phyloP scores from a whole-genome alignment of 2,888 invertebrate genomes.

The Epinotia ramella region DNA sequence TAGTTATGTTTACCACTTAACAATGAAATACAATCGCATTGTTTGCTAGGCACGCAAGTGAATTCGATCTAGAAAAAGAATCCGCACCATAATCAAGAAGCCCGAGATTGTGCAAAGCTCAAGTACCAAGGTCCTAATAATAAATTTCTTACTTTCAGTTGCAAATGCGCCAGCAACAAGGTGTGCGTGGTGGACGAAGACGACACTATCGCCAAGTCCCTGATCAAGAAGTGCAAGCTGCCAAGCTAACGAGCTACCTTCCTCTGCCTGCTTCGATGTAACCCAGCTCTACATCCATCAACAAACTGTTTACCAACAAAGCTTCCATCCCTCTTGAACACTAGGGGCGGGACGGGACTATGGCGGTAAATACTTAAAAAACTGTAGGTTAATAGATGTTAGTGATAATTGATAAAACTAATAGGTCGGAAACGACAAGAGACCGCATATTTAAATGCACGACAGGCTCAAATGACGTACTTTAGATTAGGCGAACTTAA shows the following conservation, averaged over 20 bases:
- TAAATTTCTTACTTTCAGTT: slow-evolving; percentile 57
- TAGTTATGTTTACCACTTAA: no score
- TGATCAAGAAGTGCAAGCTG: slow-evolving; percentile 56
- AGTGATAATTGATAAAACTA: neutral
- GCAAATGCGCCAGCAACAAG: slow-evolving; percentile 53
- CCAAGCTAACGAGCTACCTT: slow-evolving; percentile 52
- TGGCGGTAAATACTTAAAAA: neutral
- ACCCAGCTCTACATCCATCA: neutral
- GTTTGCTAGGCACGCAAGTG: no score
- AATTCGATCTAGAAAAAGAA: no score
- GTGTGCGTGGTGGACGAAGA: slow-evolving; percentile 55
- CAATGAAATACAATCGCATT: no score
- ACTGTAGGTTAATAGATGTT: slow-evolving; percentile 2
- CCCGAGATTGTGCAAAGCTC: no score
- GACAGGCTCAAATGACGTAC: slow-evolving; percentile 18
- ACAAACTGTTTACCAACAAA: slow-evolving; percentile 8
- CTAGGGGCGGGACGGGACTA: neutral
- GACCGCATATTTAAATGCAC: neutral
- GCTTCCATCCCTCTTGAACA: neutral
- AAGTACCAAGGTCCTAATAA: neutral
- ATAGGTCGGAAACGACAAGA: neutral
- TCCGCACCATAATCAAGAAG: no score
- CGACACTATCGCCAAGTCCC: slow-evolving; percentile 47
- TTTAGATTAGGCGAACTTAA: slow-evolving; percentile 13
- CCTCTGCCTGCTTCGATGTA: no score